Evolutionary conservation across 2,113 vertebrate genomes (phyloP).

Genomic region (Platysternon megacephalum): DNA sequence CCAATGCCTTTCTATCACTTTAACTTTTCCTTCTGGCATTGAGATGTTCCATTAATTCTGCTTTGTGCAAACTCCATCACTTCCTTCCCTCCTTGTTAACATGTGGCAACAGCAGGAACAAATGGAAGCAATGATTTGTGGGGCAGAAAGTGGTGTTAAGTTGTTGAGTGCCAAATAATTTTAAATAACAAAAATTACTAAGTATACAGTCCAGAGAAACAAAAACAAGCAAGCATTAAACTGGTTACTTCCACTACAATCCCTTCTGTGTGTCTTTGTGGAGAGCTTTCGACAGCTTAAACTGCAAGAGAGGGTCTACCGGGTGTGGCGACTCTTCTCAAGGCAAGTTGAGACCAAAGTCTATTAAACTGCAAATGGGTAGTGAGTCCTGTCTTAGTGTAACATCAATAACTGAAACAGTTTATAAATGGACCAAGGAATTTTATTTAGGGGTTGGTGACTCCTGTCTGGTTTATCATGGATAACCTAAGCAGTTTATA

Average conservation of each 20-base stretch:
- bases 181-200: background rate
- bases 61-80: background rate
- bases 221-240: background rate
- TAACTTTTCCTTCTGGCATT: background rate
- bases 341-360: background rate
- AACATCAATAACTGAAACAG: too few relatives aligned
- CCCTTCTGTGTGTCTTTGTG: background rate
- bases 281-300: background rate
- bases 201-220: background rate
- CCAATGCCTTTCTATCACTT: background rate
- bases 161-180: background rate
- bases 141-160: background rate
- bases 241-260: background rate
- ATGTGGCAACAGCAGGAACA: background rate
- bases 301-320: background rate
- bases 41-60: background rate
- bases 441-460: background rate
- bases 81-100: background rate
- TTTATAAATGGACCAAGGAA: background rate
- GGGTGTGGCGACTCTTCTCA: background rate
- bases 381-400: too few relatives aligned
- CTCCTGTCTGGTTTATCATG: background rate
- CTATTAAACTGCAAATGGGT: too few relatives aligned
- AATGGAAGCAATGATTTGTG: background rate
- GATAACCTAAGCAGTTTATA: background rate